A percentile compares a stretch with the other conserved stretches of the same genome.
Conservation (phyloP, 2,888 invertebrate species). For the Apodemia zela region DNA sequence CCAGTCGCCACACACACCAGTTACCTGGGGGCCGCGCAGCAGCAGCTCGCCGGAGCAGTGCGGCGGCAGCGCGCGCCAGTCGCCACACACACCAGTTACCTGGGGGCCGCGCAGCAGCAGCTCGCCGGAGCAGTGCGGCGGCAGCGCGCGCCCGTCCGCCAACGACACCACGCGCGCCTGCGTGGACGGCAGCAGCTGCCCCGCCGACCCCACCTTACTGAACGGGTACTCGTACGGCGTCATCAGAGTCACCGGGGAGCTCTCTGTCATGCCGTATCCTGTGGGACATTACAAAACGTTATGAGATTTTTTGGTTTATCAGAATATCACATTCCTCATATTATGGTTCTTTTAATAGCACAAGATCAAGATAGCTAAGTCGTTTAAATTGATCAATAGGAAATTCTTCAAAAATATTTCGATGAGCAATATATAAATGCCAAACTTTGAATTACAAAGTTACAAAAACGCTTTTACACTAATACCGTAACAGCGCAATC, state of each 20-base stretch:
- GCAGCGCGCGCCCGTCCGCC: constrained; percentile 75
- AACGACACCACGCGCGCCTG: constrained; percentile 83
- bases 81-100: constrained; percentile 46
- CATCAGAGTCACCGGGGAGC: constrained; percentile 83
- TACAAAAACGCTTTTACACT: too few relatives aligned
- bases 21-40: constrained; percentile 85
- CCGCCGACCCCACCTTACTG: constrained; percentile 84
- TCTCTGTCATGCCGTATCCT: constrained; percentile 87
- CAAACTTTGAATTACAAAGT: too few relatives aligned
- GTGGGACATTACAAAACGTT: constrained; percentile 12
- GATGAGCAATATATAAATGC: too few relatives aligned
- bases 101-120: constrained; percentile 87
- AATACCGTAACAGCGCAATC: too few relatives aligned
- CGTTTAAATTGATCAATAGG: too few relatives aligned
- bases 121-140: constrained; percentile 85
- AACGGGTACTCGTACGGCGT: constrained; percentile 80
- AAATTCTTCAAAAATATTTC: too few relatives aligned
- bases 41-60: constrained; percentile 87
- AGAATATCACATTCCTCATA: too few relatives aligned
- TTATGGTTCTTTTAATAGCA: too few relatives aligned
- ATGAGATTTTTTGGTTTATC: too few relatives aligned
- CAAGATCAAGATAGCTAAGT: too few relatives aligned
- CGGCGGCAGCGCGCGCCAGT: constrained; percentile 70
- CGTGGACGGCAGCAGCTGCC: constrained; percentile 84
- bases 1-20: too few relatives aligned